A percentile compares a stretch with the other conserved stretches of the same genome.
These are phyloP conservation scores for Antechinus flavipes DNA, from an alignment of 2,113 vertebrate genomes.

Conservation along the genomic window DNA sequence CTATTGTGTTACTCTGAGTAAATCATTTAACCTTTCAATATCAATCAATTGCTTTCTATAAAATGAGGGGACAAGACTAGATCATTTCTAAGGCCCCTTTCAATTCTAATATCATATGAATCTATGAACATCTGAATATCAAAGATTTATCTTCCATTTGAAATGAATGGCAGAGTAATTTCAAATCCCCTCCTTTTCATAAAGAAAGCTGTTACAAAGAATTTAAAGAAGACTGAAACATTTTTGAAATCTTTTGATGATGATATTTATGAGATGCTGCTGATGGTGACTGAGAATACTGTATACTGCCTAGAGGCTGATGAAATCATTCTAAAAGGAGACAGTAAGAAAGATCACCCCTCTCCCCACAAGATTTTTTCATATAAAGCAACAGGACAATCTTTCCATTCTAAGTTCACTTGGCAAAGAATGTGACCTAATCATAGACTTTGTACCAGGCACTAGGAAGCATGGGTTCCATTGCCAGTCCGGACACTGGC, in stretches of 20 bases:
- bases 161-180: not conserved
- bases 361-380: not conserved
- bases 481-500: constrained; percentile 21
- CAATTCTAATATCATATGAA: not conserved
- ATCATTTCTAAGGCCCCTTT: not conserved
- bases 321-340: not conserved
- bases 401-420: constrained; percentile 29
- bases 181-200: constrained; percentile 16
- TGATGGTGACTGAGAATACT: not conserved
- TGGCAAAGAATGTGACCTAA: not conserved
- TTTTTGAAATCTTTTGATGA: constrained; percentile 32
- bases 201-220: not conserved
- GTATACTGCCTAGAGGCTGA: not conserved
- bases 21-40: not conserved
- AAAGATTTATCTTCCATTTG: constrained; percentile 1
- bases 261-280: constrained; percentile 2
- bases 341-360: not conserved
- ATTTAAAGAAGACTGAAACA: constrained; percentile 44
- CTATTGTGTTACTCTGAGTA: not conserved
- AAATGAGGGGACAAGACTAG: not conserved
- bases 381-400: not conserved
- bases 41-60: not conserved
- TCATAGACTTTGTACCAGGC: constrained; percentile 48
- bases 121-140: not conserved
- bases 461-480: constrained; percentile 49